Evolutionary conservation across 2,888 invertebrate species (phyloP), one percentile per base, ranked within the genome.

Genomic region (Dicyrtoma fusca): DNA sequence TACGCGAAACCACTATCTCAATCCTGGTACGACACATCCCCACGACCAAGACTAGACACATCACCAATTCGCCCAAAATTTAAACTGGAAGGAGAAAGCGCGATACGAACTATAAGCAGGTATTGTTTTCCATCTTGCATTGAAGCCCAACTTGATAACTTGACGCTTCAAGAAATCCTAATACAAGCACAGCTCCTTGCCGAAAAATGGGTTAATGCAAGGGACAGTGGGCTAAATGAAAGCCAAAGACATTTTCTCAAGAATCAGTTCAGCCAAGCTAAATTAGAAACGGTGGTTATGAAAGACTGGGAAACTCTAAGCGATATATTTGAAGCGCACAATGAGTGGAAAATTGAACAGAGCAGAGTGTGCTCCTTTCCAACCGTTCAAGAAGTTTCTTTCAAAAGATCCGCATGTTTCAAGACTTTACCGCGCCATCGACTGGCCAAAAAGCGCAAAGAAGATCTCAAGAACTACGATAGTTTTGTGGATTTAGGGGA

Each of bases 41-140:
- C 63, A 10, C 34, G 63, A 42, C 25, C 63, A 44, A 63, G 63
- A 47, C 19, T 21, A 25, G 65, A 65, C n/a, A 14, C 47, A 8
- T 65, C 65, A 13, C 65, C 65, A 17, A 47, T 65, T 34, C 49
- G 47, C 11, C 26, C 65, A 23, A 23, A 23, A 23, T 61, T 61
- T 42, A 65, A 47, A 25, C 5, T 65, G 5, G 65, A 65, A 51
- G 65, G 65, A 26, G 65, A 65, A 34, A 47, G 25, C 51, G 65
- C 65, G 11, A 51, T 65, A 3, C 23, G 23, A 21, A 65, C 65
- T 1, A 51, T 65, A 21, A 65, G 51, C n/a, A 23, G 65, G n/a
- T 65, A 65, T n/a, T 65, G 65, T 65, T 65, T 65, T 17, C 65
- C 65, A 47, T 51, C 65, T 26, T 65, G 26, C 49, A 21, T 25